These are phyloP conservation scores for Parascotia fuliginaria DNA, from an alignment of 2,888 invertebrate genomes.

Conservation along the genomic window DNA sequence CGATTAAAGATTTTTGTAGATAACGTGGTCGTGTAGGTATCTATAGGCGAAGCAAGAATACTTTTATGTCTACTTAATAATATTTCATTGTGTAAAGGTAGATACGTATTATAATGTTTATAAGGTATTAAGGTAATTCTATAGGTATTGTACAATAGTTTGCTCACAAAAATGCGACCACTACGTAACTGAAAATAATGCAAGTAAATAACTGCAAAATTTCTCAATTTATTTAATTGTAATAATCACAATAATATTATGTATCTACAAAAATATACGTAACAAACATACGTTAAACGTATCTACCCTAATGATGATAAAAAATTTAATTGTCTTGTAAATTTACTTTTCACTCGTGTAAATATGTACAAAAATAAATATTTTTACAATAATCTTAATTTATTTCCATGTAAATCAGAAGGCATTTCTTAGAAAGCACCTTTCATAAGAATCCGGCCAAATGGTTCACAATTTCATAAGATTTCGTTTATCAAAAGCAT, in stretches of 20 bases:
- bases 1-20: constrained; percentile 52
- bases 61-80: constrained; percentile 35
- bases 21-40: constrained; percentile 49
- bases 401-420: constrained; percentile 25
- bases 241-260: constrained; percentile 4
- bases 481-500: constrained; percentile 47
- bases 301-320: constrained; percentile 32
- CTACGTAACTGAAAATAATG: constrained; percentile 19
- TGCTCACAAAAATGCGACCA: constrained; percentile 37
- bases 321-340: constrained; percentile 40
- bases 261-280: constrained; percentile 27
- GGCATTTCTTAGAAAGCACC: constrained; percentile 10
- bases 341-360: constrained; percentile 54
- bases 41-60: constrained; percentile 38
- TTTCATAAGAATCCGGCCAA: constrained; percentile 14
- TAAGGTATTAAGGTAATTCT: constrained; percentile 36
- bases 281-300: constrained; percentile 34
- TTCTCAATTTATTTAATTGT: constrained; percentile 1
- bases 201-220: constrained; percentile 8
- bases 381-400: constrained; percentile 62
- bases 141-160: constrained; percentile 36
- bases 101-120: constrained; percentile 27
- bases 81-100: constrained; percentile 36
- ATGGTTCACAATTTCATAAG: constrained; percentile 42
- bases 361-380: constrained; percentile 80